A percentile compares a stretch with the other conserved stretches of the same genome.
phyloP scores from a whole-genome alignment of 2,888 invertebrate genomes.

The Caradrina kadenii region DNA sequence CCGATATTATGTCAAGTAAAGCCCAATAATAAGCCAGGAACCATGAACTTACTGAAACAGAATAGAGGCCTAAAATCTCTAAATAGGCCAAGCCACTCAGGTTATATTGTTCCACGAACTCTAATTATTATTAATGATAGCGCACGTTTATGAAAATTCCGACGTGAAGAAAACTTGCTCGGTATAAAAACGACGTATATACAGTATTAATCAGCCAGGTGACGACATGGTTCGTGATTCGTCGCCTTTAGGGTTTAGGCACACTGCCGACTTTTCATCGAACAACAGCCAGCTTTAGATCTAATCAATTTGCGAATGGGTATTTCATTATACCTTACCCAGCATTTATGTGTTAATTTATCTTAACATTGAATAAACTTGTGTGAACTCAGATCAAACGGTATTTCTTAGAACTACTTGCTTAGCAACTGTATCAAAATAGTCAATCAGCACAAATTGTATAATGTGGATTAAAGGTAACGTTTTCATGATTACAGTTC shows the following conservation, averaged over 20 bases:
- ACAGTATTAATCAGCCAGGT: constrained; percentile 44
- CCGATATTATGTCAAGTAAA: constrained; percentile 6
- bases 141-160: constrained; percentile 73
- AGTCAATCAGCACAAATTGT: neutral
- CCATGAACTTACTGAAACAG: constrained; percentile 60
- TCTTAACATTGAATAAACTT: constrained; percentile 5
- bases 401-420: constrained; percentile 4
- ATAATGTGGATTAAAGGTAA: neutral
- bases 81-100: constrained; percentile 84
- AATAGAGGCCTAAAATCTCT: constrained; percentile 72
- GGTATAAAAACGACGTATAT: constrained; percentile 49
- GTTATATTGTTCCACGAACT: constrained; percentile 80
- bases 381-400: neutral
- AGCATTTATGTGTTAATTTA: constrained; percentile 4
- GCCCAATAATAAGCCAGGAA: constrained; percentile 22
- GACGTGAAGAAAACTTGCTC: constrained; percentile 62
- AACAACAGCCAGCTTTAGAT: neutral
- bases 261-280: neutral
- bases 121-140: constrained; percentile 88
- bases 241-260: constrained; percentile 18
- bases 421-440: neutral
- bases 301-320: constrained; percentile 5
- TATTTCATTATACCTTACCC: neutral
- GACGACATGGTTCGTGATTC: constrained; percentile 39
- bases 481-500: neutral